phyloP scores from a whole-genome alignment of 2,888 invertebrate species.

The Hoplodrina ambigua region DNA sequence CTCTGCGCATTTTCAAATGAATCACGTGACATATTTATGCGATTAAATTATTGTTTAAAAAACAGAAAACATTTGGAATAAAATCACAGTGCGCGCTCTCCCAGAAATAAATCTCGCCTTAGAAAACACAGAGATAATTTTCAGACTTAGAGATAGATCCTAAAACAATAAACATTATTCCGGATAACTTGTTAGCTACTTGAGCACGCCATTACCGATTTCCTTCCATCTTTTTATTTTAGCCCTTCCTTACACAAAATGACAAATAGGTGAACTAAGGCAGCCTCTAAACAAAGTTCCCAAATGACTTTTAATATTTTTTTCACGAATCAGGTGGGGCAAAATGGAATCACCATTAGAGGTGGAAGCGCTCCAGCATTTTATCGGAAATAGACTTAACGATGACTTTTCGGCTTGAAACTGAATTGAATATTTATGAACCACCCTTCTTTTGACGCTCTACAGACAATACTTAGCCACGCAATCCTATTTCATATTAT shows the following conservation, averaged over 20 bases:
- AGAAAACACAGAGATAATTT: too few relatives aligned
- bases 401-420: conserved; percentile 85
- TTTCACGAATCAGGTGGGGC: conserved; percentile 65
- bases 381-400: conserved; percentile 88
- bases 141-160: background rate
- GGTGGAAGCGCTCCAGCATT: conserved; percentile 69
- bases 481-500: conserved; percentile 57
- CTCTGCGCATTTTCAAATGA: too few relatives aligned
- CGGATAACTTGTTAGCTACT: too few relatives aligned
- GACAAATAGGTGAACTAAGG: conserved; percentile 8
- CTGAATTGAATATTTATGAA: conserved; percentile 89
- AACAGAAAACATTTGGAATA: too few relatives aligned
- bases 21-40: too few relatives aligned
- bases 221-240: background rate
- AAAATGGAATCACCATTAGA: conserved; percentile 77
- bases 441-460: conserved; percentile 77
- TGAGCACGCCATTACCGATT: background rate
- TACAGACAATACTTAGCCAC: conserved; percentile 70
- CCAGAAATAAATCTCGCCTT: too few relatives aligned
- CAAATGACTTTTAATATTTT: conserved; percentile 66
- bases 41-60: too few relatives aligned
- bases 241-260: background rate
- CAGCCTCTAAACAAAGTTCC: conserved; percentile 53
- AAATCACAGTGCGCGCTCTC: too few relatives aligned
- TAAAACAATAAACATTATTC: background rate